Evolutionary conservation across 2,888 invertebrate species (phyloP).

Genomic region (Thecocarcelia acutangulata): DNA sequence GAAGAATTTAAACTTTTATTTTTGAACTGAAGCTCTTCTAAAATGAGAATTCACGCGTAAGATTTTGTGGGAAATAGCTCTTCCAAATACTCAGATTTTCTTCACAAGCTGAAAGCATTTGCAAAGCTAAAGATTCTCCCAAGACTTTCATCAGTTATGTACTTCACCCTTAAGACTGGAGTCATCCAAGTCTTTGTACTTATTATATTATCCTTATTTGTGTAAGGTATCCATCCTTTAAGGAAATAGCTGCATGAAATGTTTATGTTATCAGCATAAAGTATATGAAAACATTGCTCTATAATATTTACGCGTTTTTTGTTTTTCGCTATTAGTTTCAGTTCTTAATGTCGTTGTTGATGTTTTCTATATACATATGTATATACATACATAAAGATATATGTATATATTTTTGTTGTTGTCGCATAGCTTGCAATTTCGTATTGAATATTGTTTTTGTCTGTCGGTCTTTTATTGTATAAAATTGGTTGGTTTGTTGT

Average conservation of each 20-base stretch:
- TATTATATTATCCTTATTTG: background rate
- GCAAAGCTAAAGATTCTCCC: no score
- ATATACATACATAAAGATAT: background rate
- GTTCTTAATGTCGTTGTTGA: constrained; percentile 43
- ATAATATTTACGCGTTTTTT: constrained; percentile 47
- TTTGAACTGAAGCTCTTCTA: no score
- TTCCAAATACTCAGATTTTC: no score
- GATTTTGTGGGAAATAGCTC: no score
- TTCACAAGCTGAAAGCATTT: no score
- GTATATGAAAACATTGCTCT: constrained; percentile 77
- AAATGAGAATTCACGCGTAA: no score
- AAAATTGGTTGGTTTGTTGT: constrained; percentile 53
- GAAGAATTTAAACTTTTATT: no score
- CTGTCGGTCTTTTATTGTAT: constrained; percentile 25
- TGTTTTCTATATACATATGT: background rate
- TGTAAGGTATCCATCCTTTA: background rate
- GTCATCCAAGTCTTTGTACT: background rate
- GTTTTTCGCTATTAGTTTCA: constrained; percentile 36
- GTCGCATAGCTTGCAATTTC: constrained; percentile 63
- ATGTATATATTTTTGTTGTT: background rate
- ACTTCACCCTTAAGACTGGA: background rate
- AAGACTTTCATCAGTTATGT: no score
- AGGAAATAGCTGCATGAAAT: constrained; percentile 33
- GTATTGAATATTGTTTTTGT: constrained; percentile 63
- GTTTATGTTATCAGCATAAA: constrained; percentile 79